Conservation (phyloP, 2,113 vertebrate genomes). For the Tiliqua scincoides region DNA sequence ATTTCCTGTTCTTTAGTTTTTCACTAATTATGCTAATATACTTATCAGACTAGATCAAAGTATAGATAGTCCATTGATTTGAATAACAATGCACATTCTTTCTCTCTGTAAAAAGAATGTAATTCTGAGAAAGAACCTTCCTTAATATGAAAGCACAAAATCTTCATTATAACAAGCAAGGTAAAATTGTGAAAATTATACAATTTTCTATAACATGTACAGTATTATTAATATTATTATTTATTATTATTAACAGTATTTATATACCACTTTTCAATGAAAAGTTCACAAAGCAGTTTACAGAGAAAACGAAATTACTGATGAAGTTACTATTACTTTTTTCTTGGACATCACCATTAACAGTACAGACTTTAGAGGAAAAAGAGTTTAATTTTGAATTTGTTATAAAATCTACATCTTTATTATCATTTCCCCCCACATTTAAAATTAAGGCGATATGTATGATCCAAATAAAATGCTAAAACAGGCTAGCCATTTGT, state of each 20-base stretch:
- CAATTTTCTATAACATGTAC: conserved; percentile 66
- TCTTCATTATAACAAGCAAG: conserved; percentile 46
- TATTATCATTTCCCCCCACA: neutral
- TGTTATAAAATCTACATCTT: conserved; percentile 29
- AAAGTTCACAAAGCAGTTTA: too few relatives aligned
- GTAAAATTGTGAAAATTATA: conserved; percentile 58
- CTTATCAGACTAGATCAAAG: conserved; percentile 41
- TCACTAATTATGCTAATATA: conserved; percentile 50
- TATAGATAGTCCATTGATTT: conserved; percentile 20
- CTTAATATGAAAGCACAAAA: conserved; percentile 62
- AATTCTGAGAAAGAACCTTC: neutral
- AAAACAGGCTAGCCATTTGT: neutral
- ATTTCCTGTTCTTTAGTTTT: conserved; percentile 44
- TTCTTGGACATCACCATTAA: conserved; percentile 21
- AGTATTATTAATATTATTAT: too few relatives aligned
- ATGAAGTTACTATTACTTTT: conserved; percentile 50
- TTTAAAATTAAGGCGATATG: neutral
- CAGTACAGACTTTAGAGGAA: conserved; percentile 50
- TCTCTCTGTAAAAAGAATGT: conserved; percentile 50
- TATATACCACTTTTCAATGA: too few relatives aligned
- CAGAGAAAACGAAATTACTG: too few relatives aligned
- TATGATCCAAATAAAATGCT: neutral
- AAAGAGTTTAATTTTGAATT: conserved; percentile 59
- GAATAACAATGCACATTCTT: conserved; percentile 52
- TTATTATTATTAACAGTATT: too few relatives aligned